Evolutionary conservation across 2,797 vertebrate genomes (phyloP).

Genomic region (Sebastes vulpes): DNA sequence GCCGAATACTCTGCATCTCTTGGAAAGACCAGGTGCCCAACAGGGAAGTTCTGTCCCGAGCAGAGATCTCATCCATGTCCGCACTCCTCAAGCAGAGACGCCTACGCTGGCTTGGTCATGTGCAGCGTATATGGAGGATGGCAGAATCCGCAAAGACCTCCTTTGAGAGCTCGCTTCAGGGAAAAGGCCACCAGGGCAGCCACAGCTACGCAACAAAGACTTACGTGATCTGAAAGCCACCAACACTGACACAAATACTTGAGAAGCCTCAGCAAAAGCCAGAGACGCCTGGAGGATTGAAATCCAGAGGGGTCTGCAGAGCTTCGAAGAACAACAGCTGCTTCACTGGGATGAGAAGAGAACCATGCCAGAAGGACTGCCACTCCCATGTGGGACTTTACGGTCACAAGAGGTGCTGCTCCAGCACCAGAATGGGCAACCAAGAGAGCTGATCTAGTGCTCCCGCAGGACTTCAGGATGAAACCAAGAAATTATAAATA

Average conservation of each 20-base stretch:
- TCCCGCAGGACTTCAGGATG: neutral
- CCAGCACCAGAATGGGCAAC: neutral
- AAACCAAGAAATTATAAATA: neutral
- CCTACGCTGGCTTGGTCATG: neutral
- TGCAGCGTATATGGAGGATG: neutral
- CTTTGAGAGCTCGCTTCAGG: neutral
- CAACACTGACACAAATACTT: too few relatives aligned
- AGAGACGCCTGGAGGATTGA: neutral
- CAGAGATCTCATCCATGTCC: neutral
- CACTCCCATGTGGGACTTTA: neutral
- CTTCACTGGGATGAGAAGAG: neutral
- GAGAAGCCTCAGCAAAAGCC: neutral
- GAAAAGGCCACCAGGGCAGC: neutral
- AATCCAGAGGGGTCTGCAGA: too few relatives aligned
- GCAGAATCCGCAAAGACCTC: neutral
- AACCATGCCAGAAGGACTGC: neutral
- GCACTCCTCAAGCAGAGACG: neutral
- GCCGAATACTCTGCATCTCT: neutral
- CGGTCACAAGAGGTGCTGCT: neutral
- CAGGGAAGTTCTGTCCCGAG: neutral
- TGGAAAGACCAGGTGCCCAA: neutral
- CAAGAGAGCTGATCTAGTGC: neutral
- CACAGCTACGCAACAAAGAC: neutral
- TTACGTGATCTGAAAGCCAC: too few relatives aligned
- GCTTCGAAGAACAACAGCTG: too few relatives aligned